Percentiles rank a stretch among this genome's conserved stretches.
Evolutionary conservation across 2,797 vertebrate genomes (phyloP).

Genomic region (Poecilia picta): DNA sequence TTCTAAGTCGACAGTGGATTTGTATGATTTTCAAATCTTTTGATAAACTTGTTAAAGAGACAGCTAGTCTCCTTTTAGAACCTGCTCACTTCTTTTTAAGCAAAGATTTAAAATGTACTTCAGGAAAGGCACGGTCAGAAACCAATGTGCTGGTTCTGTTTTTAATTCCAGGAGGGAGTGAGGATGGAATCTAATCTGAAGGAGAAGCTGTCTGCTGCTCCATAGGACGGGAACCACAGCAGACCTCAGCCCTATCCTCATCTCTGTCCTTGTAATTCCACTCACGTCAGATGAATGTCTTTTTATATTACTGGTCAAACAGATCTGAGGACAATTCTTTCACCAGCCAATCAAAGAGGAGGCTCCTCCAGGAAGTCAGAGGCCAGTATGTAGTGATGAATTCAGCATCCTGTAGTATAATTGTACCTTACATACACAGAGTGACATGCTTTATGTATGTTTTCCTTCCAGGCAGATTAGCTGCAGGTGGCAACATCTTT

Average conservation of each 20-base stretch:
- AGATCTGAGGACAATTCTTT: not conserved
- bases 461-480: constrained; percentile 9
- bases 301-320: not conserved
- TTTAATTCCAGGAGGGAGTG: not conserved
- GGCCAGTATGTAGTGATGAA: not conserved
- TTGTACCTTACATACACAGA: not conserved
- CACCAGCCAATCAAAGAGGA: not conserved
- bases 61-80: not conserved
- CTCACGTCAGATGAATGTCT: not conserved
- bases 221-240: not conserved
- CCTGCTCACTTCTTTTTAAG: not conserved
- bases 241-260: not conserved
- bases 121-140: not conserved
- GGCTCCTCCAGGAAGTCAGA: not conserved
- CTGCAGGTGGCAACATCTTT: constrained; percentile 3
- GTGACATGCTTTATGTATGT: not conserved
- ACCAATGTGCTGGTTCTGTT: not conserved
- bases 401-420: not conserved
- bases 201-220: not conserved
- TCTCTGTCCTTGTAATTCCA: not conserved
- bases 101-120: not conserved
- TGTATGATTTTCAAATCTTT: not conserved
- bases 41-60: not conserved
- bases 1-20: not conserved
- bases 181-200: constrained; percentile 9